Evolutionary conservation across 2,888 invertebrate species (phyloP).

Genomic region (Isoperla grammatica): DNA sequence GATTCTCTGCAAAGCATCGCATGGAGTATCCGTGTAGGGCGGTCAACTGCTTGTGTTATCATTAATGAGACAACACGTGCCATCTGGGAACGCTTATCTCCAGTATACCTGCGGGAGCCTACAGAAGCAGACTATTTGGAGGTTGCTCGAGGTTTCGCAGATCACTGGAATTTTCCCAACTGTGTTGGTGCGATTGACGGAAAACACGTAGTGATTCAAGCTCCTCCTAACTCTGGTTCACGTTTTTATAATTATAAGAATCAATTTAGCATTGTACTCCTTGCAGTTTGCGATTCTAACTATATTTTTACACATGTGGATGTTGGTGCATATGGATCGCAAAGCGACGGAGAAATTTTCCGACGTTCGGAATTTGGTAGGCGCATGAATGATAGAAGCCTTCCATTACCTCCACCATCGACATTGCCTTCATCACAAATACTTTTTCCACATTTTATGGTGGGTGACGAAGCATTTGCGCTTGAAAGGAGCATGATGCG

Average conservation of each 20-base stretch:
- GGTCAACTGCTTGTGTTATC: conserved; percentile 13
- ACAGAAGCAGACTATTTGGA: background rate
- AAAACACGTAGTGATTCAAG: conserved; percentile 37
- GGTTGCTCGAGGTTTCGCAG: conserved; percentile 33
- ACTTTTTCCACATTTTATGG: conserved; percentile 5
- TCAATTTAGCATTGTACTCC: conserved; percentile 35
- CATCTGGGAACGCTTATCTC: background rate
- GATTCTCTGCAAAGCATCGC: background rate
- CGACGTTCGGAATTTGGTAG: background rate
- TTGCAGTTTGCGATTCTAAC: background rate
- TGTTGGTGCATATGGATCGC: conserved; percentile 18
- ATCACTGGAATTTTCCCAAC: conserved; percentile 38
- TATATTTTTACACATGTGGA: conserved; percentile 17
- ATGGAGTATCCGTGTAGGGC: background rate
- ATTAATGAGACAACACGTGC: background rate
- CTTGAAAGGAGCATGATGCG: conserved; percentile 7
- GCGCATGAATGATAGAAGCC: background rate
- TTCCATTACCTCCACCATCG: conserved; percentile 3
- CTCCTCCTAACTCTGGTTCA: conserved; percentile 35
- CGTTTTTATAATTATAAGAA: conserved; percentile 38
- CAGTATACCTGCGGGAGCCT: background rate
- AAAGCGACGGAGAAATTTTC: conserved; percentile 16
- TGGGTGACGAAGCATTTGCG: conserved; percentile 13
- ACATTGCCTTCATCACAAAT: background rate
- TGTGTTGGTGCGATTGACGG: conserved; percentile 38